Evolutionary conservation across 2,113 vertebrate genomes (phyloP), one percentile per base, ranked within the genome.

Genomic region (Atherinomorus stipes): DNA sequence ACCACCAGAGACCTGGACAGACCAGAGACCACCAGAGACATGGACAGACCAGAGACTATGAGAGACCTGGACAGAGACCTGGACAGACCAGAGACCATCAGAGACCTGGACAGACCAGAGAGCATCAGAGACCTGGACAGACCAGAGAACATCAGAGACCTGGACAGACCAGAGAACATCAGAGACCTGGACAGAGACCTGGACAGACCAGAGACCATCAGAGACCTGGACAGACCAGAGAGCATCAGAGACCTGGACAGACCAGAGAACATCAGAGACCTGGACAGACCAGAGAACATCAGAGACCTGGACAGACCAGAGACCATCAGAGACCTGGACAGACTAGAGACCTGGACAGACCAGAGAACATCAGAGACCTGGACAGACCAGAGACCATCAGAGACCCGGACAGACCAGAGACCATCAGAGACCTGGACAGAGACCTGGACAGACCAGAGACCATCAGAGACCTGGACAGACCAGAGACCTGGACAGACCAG

Each of bases 1-100:
- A n/a, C n/a, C n/a, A n/a, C n/a, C n/a, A n/a, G n/a, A n/a, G n/a
- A 94, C 95, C 98, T 99, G 70, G 1, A 40, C 21, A 50, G 0
- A 2, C 4, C 21, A 22, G 25, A 62, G 2, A 18, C n/a, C 9
- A 21, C 2, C 11, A 7, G 2, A 11, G 9, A 94, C 95, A 97
- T 99, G 70, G 1, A 40, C 21, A 50, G 0, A 2, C 4, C 21
- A 22, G 25, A 62, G 2, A 18, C n/a, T 4, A 21, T 4, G 4
- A 7, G 2, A 11, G 9, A 37, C 6, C 7, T n/a, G n/a, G n/a
- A n/a, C n/a, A n/a, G n/a, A n/a, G n/a, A 94, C 95, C 98, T 99
- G 70, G 1, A 40, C 21, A 50, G 0, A 2, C 4, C 21, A 22
- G 25, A 62, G 2, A 18, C n/a, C 9, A 21, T 4, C 11, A 7